Evolutionary conservation across 2,113 vertebrate species (phyloP), one percentile per base, ranked within the genome.

Genomic region (Myotis davidii): DNA sequence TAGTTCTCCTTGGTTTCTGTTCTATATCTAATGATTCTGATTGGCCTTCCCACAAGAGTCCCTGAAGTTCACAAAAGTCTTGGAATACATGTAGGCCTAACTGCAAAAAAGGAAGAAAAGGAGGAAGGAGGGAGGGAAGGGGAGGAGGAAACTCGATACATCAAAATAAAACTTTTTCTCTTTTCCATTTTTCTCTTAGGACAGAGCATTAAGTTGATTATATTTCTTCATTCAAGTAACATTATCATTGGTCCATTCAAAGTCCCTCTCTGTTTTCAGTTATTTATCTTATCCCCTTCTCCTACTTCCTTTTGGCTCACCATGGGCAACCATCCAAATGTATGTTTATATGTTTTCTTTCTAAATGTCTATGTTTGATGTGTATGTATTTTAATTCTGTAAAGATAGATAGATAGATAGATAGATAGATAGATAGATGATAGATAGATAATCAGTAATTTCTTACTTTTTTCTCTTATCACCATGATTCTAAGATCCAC

Each of bases 31-130:
- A 87, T 45, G 32, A 45, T 34, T 56, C 3, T 74, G 17, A 64
- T 59, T 37, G 79, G 61, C 42, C 13, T 88, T 70, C 42, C 76
- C 52, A 82, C 34, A 32, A 48, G 72, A 42, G 25, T 92, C 90
- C n/a, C 82, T 64, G 16, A 95, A 39, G n/a, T 76, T 45, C 90
- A 85, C 48, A 86, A 61, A 79, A 69, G 61, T 78, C n/a, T 52
- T 45, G 7, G 16, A 52, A 73, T 85, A 39, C n/a, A 65, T 65
- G 11, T 29, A 76, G 45, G 32, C 37, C 32, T 85, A 83, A 50
- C 48, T 83, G 45, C 4, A 59, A 56, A 69, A 78, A 39, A 21
- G 8, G 52, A 78, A 54, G 18, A 8, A 37, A 82, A 50, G 16
- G 39, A 37, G 25, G 7, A 34, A 42, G 14, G 29, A 70, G 10